Conservation (phyloP, 2,888 invertebrate species). For the Drosophila monieri region DNA sequence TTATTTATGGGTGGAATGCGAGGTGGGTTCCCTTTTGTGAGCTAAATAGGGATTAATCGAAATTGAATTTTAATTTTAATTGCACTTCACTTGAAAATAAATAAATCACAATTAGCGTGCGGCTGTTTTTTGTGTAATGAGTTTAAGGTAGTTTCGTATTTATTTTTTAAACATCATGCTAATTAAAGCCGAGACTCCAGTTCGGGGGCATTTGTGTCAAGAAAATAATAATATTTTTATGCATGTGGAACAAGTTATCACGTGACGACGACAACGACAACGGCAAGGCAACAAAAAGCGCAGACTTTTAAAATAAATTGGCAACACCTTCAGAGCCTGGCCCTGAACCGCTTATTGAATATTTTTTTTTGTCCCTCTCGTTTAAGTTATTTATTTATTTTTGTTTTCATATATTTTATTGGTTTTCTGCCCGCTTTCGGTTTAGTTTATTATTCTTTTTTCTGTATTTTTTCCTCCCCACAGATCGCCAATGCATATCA, state of each 20-base stretch:
- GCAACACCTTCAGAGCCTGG: constrained; percentile 74
- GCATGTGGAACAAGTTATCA: constrained; percentile 72
- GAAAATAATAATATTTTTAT: constrained; percentile 43
- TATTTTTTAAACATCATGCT: constrained; percentile 39
- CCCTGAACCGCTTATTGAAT: constrained; percentile 78
- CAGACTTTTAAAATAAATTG: constrained; percentile 71
- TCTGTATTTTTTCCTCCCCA: constrained; percentile 16
- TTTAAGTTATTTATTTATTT: constrained; percentile 25
- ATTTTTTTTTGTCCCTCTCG: constrained; percentile 48
- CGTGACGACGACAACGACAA: constrained; percentile 57
- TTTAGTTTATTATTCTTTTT: constrained; percentile 7
- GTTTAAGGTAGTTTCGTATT: constrained; percentile 16
- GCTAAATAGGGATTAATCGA: constrained; percentile 4
- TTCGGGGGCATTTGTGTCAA: constrained; percentile 41
- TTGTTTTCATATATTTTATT: constrained; percentile 28
- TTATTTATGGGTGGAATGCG: constrained; percentile 40
- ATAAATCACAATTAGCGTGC: constrained; percentile 30
- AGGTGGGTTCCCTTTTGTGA: constrained; percentile 10
- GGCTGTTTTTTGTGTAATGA: constrained; percentile 15
- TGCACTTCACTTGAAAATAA: constrained; percentile 36
- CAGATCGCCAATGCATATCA: constrained; percentile 40
- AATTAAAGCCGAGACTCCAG: constrained; percentile 43
- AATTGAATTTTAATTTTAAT: constrained; percentile 22
- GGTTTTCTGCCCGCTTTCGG: constrained; percentile 6
- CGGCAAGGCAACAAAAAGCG: constrained; percentile 44